Conservation (phyloP, 2,888 invertebrate species). For the Desoria tigrina region DNA sequence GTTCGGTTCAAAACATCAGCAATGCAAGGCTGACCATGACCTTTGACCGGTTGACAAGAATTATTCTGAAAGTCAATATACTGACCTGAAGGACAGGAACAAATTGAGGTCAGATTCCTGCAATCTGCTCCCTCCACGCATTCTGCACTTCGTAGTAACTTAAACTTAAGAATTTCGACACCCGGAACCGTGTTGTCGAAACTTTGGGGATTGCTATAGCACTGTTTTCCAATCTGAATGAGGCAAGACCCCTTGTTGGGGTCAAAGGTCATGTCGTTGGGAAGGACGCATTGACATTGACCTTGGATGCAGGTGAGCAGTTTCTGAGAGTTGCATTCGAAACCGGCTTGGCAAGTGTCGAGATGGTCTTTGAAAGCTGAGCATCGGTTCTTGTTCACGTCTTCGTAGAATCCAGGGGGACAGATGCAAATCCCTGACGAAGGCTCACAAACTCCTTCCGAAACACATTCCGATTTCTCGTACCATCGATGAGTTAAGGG, state of each 20-base stretch:
- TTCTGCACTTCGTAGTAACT: background rate
- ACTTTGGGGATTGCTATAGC: background rate
- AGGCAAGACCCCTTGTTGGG: too few species aligned
- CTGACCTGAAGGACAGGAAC: too few species aligned
- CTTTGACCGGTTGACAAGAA: too few species aligned
- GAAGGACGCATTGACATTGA: background rate
- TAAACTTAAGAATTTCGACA: background rate
- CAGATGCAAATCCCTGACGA: background rate
- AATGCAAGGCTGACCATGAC: too few species aligned
- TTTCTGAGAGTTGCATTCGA: background rate
- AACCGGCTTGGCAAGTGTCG: background rate
- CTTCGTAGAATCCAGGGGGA: background rate
- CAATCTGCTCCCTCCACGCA: too few species aligned
- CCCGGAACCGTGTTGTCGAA: background rate
- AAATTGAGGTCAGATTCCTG: too few species aligned
- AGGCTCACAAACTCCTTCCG: background rate
- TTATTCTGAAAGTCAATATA: too few species aligned
- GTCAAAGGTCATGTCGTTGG: background rate
- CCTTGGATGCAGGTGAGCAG: background rate
- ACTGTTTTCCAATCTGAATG: background rate
- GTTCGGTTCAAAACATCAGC: too few species aligned
- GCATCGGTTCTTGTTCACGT: background rate
- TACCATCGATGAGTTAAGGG: too few species aligned
- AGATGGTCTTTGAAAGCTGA: background rate
- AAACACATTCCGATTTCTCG: background rate